Evolutionary conservation across 2,888 invertebrate species (phyloP), one percentile per base, ranked within the genome.

Genomic region (Acleris laterana): DNA sequence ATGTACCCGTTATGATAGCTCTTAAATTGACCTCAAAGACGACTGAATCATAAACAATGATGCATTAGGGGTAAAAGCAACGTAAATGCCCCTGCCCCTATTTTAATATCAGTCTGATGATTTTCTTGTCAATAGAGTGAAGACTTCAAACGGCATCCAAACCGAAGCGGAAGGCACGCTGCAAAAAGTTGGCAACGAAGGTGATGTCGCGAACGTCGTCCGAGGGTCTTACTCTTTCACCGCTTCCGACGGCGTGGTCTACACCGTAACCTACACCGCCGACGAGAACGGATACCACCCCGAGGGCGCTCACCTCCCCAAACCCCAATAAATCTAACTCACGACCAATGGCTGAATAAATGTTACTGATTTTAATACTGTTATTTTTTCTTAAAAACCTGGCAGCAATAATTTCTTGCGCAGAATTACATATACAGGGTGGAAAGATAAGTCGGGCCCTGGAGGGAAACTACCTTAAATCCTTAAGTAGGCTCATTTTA

Each of bases 241-340:
- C 63, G 94, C 83, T 5, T 75, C 81, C 46, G 93, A 94, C 68
- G 94, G 94, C 38, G 75, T 85, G 28, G 64, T 76, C 59, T 93
- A 94, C 88, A 70, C 79, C 19, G 84, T 94, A 53, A 78, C 60
- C 51, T 95, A 94, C 88, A 65, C 83, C 62, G 93, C 94, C 67
- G 85, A 93, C 83, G 89, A 93, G 79, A 77, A 83, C 68, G 95
- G 94, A 13, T 95, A 90, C 93, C 89, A 88, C 70, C 89, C 94
- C 74, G 4, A 67, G 32, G 90, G 77, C 9, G 78, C 79, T 48
- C 88, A 89, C 46, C 51, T 90, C 22, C 88, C 89, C 76, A 20
- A 69, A 2, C 88, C 89, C 76, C 19, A 69, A 2, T 42, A 44
- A 28, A 58, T 17, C 11, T 16, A 11, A 25, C 4, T 42, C 42